Conservation (phyloP, 2,113 vertebrate species). For the Vimba vimba region DNA sequence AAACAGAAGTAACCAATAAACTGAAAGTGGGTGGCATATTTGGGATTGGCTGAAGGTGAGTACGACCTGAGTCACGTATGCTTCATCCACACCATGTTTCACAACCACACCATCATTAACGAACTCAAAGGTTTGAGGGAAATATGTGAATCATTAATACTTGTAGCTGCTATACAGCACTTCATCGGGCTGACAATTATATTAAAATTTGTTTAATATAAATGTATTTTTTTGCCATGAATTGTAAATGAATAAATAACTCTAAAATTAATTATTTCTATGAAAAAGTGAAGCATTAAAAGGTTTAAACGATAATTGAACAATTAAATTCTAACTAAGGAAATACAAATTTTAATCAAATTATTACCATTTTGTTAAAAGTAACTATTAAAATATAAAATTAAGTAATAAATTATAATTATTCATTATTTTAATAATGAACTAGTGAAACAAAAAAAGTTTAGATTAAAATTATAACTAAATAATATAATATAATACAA, state of each 20-base stretch:
- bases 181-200: not conserved
- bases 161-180: not conserved
- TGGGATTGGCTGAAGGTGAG: not conserved
- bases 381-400: not conserved
- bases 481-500: not conserved
- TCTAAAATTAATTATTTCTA: not conserved
- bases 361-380: not conserved
- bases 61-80: not conserved
- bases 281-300: not conserved
- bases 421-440: not conserved
- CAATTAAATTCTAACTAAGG: not conserved
- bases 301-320: not conserved
- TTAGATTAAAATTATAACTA: too few species aligned
- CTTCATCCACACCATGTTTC: not conserved
- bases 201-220: not conserved
- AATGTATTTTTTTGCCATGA: not conserved
- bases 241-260: not conserved
- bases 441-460: too few species aligned
- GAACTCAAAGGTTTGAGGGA: not conserved
- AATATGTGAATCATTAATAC: not conserved
- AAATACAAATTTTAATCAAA: not conserved
- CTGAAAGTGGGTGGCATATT: not conserved
- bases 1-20: not conserved
- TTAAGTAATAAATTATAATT: not conserved
- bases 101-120: not conserved